Base-by-base conservation (phyloP, 2,888 invertebrate species). In the Flexamia atlantica region DNA sequence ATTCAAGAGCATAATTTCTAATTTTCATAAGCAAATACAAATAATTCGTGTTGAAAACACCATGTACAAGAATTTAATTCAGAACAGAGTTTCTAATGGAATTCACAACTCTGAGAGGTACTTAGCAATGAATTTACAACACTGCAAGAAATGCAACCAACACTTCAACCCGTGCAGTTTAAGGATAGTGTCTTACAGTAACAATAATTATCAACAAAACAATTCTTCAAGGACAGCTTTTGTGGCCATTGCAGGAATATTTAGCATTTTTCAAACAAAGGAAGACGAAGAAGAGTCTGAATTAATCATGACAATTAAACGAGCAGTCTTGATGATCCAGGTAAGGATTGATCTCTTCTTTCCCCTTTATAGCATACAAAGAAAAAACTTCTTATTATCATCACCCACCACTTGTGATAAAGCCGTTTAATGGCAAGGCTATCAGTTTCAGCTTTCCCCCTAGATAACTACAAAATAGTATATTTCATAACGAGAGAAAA, bases 301-400 rank as follows among this genome's bases (percentile, higher is more conserved):
- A 88, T 90, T 97, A 25, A 93, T 96, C 86, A 92, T 92, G 87
- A 94, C 94, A 0, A 94, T 97, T 84, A 97, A 97, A 90, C 92
- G 95, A 86, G 96, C 96, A 10, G 92, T 97, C 86, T 90, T 97
- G 25, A 93, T 95, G 86, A 95, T 95, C 81, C 95, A 96, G 90
- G 91, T 91, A 90, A 80, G 36, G 20, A 17, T 46, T 46, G n/a
- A n/a, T n/a, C n/a, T n/a, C n/a, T n/a, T n/a, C n/a, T n/a, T n/a
- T n/a, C n/a, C n/a, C n/a, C n/a, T n/a, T n/a, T n/a, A n/a, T n/a
- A n/a, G n/a, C n/a, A n/a, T n/a, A n/a, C n/a, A n/a, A n/a, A n/a
- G n/a, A n/a, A n/a, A n/a, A n/a, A n/a, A n/a, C n/a, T n/a, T n/a
- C n/a, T n/a, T n/a, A n/a, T n/a, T n/a, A n/a, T n/a, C n/a, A n/a